Percentiles rank a stretch among this genome's conserved stretches.
These are phyloP conservation scores for Venturia canescens DNA, from an alignment of 1,140 invertebrate species.

Conservation along the genomic window DNA sequence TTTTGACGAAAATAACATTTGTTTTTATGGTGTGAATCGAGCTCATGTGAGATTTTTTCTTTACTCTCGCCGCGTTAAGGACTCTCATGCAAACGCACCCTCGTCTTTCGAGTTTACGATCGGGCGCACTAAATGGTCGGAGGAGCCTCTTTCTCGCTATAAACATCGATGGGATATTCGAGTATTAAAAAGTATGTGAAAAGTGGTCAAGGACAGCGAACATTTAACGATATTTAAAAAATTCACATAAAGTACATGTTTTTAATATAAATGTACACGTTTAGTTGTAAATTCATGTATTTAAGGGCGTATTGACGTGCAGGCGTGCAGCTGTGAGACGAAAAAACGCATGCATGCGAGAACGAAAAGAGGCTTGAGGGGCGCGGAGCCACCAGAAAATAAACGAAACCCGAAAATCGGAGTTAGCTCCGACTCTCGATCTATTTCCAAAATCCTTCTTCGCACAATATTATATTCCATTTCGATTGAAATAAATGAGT, in stretches of 20 bases:
- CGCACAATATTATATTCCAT: too few species aligned
- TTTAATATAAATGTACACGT: slow-evolving; percentile 37
- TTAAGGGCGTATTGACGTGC: slow-evolving; percentile 50
- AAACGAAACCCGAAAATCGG: too few species aligned
- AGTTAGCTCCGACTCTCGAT: not conserved
- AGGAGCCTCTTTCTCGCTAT: slow-evolving; percentile 27
- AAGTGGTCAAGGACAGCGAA: slow-evolving; percentile 52
- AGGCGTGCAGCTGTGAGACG: slow-evolving; percentile 56
- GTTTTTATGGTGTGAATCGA: not conserved
- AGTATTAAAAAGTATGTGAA: too few species aligned
- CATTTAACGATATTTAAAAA: slow-evolving; percentile 38
- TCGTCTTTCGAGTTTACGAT: not conserved
- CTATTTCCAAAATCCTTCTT: not conserved
- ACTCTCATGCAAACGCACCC: slow-evolving; percentile 6
- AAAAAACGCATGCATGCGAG: not conserved
- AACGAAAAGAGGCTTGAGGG: slow-evolving; percentile 27
- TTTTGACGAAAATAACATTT: not conserved
- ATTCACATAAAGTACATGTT: slow-evolving; percentile 40
- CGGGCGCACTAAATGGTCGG: slow-evolving; percentile 13
- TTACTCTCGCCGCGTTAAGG: not conserved
- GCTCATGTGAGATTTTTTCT: not conserved
- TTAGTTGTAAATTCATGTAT: not conserved
- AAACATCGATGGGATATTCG: slow-evolving; percentile 40
- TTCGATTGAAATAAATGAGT: too few species aligned
- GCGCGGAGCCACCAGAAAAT: not conserved